These are phyloP conservation scores for Habropoda laboriosa DNA, from an alignment of 1,140 invertebrate species.

Conservation along the genomic window DNA sequence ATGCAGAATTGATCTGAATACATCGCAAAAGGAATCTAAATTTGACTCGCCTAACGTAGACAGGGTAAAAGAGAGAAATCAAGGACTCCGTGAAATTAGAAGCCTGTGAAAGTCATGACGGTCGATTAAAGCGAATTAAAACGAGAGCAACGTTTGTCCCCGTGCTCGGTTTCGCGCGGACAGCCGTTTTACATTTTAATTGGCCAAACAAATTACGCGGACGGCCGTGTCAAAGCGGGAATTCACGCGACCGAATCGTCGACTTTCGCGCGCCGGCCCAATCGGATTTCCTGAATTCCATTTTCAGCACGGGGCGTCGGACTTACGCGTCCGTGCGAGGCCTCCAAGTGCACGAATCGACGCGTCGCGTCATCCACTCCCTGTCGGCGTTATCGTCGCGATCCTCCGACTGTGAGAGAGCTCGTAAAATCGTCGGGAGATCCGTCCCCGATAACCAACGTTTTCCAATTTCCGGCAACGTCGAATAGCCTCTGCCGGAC, in stretches of 20 bases:
- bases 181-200: constrained; percentile 33
- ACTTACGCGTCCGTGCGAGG: constrained; percentile 1
- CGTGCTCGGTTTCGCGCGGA: constrained; percentile 19
- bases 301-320: constrained; percentile 7
- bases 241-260: not conserved
- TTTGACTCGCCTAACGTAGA: no score
- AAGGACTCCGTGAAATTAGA: not conserved
- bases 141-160: constrained; percentile 19
- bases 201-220: constrained; percentile 34
- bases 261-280: not conserved
- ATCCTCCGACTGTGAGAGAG: constrained; percentile 20
- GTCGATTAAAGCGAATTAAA: constrained; percentile 40
- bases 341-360: constrained; percentile 23
- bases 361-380: constrained; percentile 8
- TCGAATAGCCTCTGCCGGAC: constrained; percentile 32
- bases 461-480: constrained; percentile 67
- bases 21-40: no score
- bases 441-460: constrained; percentile 66
- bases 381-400: constrained; percentile 31
- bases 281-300: constrained; percentile 22
- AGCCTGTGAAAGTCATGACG: not conserved
- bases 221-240: constrained; percentile 8
- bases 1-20: no score
- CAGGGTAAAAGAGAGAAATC: not conserved
- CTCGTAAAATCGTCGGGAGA: constrained; percentile 66